Conservation (phyloP, 2,888 invertebrate species). For the Ellobium chinense region DNA sequence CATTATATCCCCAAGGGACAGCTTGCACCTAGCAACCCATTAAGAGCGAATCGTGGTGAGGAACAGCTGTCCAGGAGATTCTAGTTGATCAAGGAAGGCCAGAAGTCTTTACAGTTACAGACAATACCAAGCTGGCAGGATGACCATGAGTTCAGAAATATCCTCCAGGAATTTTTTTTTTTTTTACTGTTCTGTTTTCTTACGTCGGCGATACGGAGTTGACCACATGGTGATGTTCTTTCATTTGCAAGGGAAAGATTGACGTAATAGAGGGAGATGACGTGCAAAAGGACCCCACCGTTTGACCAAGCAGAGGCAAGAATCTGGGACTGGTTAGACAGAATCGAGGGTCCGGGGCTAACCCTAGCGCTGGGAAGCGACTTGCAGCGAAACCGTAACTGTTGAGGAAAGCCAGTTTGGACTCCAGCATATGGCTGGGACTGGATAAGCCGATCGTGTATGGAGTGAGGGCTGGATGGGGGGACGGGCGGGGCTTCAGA, state of each 20-base stretch:
- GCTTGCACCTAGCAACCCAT: too few relatives aligned
- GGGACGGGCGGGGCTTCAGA: constrained; percentile 33
- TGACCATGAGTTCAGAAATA: too few relatives aligned
- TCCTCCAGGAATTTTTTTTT: too few relatives aligned
- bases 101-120: too few relatives aligned
- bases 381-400: constrained; percentile 10
- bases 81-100: too few relatives aligned
- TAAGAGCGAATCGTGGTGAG: too few relatives aligned
- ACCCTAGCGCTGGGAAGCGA: neutral
- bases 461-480: constrained; percentile 22
- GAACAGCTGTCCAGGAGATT: too few relatives aligned
- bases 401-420: constrained; percentile 35
- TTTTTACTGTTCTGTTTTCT: too few relatives aligned
- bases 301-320: constrained; percentile 34
- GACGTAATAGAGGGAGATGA: neutral
- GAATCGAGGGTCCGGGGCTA: constrained; percentile 30
- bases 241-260: constrained; percentile 24
- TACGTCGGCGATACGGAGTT: constrained; percentile 10
- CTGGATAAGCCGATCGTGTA: constrained; percentile 20
- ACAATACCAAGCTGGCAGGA: too few relatives aligned
- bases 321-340: constrained; percentile 28
- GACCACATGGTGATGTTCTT: neutral
- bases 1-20: too few relatives aligned
- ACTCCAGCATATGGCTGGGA: constrained; percentile 24
- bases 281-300: constrained; percentile 13